A percentile compares a stretch with the other conserved stretches of the same genome.
phyloP scores from a whole-genome alignment of 1,140 invertebrate species.

The Anadara kagoshimensis region DNA sequence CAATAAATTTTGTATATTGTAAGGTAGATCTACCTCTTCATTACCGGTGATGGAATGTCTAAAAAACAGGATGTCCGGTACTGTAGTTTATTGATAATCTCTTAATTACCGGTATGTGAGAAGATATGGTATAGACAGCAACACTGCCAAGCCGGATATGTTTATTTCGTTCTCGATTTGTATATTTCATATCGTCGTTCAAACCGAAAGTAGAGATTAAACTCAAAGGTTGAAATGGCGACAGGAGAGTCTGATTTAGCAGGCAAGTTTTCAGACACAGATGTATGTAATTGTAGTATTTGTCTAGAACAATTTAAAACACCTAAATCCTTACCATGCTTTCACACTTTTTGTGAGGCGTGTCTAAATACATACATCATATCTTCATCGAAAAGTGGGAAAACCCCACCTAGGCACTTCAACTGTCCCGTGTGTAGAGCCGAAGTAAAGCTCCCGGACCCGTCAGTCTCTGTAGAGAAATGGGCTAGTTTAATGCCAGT shows the following conservation, averaged over 20 bases:
- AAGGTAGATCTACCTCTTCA: too few species aligned
- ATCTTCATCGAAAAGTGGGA: not conserved
- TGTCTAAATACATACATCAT: conserved; percentile 26
- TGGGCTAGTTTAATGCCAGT: conserved; percentile 11
- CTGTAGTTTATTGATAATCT: too few species aligned
- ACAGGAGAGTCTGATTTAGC: not conserved
- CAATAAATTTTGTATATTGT: too few species aligned
- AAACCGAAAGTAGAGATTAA: too few species aligned
- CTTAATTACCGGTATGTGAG: too few species aligned
- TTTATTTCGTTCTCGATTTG: too few species aligned
- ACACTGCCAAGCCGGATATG: too few species aligned
- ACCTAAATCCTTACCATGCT: conserved; percentile 35
- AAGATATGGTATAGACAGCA: too few species aligned
- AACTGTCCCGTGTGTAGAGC: conserved; percentile 19
- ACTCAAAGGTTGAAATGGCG: not conserved
- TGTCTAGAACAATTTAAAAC: conserved; percentile 22
- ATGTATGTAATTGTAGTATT: conserved; percentile 13
- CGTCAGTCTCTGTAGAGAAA: not conserved
- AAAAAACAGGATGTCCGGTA: too few species aligned
- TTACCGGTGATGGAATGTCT: too few species aligned
- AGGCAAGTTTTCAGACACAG: not conserved
- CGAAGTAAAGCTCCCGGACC: not conserved
- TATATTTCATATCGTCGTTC: too few species aligned
- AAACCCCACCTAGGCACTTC: conserved; percentile 1
- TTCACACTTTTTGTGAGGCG: conserved; percentile 25